Base-by-base conservation (phyloP, 2,888 invertebrate species). In the Plemyria rubiginata region DNA sequence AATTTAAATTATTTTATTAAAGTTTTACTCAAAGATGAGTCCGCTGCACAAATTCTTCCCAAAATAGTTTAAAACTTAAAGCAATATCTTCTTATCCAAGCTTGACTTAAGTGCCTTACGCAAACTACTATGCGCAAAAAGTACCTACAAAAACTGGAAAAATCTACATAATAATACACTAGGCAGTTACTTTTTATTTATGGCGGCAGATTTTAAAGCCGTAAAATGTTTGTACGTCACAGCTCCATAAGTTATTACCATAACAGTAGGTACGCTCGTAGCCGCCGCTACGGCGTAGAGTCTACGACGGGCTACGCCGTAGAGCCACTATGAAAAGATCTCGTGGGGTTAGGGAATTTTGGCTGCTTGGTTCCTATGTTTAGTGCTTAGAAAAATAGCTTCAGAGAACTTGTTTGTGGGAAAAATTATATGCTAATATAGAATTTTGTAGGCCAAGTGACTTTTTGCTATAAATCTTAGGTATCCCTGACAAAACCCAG, bases 171-270 rank as follows among this genome's bases (percentile, higher is more conserved):
- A 79, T 80, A 80, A 77, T 72, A 73, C 72, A 72, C 54, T 67
- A 68, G 64, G 70, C 76, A 73, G 74, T 81, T 80, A 74, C 58
- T 70, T 74, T 48, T 77, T 75, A 80, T 80, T 79, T 75, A 77
- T 73, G 70, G 63, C 59, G 61, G 67, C 61, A 66, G 68, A 71
- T 73, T 73, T 75, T 75, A 73, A 77, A 78, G 76, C 71, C 70
- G 72, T 76, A 66, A 71, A 75, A 73, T 70, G 72, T 72, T 77
- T 74, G 72, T 71, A 73, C 67, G 71, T 68, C 68, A 73, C 73
- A 72, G 71, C 67, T 41, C 66, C 52, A 64, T 65, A 70, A 78
- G 70, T 73, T 79, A 77, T 74, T 70, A 69, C 67, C 62, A 67
- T 52, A 69, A 64, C 60, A 66, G 61, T n/a, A n/a, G n/a, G n/a